A percentile compares a stretch with the other conserved stretches of the same genome.
These are phyloP conservation scores for Papilio xuthus DNA, from an alignment of 1,140 invertebrate species.

Conservation along the genomic window DNA sequence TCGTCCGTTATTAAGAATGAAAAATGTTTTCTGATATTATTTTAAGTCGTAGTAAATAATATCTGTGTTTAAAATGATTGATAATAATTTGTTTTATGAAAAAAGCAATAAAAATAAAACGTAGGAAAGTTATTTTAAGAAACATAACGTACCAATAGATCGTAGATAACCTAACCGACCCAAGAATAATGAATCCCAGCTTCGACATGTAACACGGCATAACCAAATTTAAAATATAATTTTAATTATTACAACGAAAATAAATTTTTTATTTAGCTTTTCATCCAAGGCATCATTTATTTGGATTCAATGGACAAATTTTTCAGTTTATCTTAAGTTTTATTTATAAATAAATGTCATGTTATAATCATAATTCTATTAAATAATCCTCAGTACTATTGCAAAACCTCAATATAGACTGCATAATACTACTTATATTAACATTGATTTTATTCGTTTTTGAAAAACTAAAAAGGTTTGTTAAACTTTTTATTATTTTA, in stretches of 20 bases:
- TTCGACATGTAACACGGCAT: neutral
- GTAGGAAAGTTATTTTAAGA: neutral
- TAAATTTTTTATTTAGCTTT: neutral
- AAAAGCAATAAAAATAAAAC: neutral
- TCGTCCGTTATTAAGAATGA: neutral
- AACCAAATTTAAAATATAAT: neutral
- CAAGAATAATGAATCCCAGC: neutral
- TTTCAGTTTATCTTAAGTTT: neutral
- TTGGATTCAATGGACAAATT: neutral
- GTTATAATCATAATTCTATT: neutral
- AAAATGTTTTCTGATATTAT: neutral
- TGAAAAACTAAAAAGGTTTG: no score
- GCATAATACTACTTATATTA: no score
- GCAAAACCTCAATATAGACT: no score
- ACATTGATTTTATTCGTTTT: no score
- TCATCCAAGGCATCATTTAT: neutral
- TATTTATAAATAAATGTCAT: no score
- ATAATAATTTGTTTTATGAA: neutral
- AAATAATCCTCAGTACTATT: no score
- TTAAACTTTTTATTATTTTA: no score
- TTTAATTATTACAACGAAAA: slow-evolving; percentile 12
- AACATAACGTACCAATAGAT: neutral
- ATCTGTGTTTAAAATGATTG: neutral
- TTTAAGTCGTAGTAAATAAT: neutral
- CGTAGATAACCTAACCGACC: no score